Conservation (phyloP, 2,888 invertebrate genomes). For the Scrobipalpa atriplicella region DNA sequence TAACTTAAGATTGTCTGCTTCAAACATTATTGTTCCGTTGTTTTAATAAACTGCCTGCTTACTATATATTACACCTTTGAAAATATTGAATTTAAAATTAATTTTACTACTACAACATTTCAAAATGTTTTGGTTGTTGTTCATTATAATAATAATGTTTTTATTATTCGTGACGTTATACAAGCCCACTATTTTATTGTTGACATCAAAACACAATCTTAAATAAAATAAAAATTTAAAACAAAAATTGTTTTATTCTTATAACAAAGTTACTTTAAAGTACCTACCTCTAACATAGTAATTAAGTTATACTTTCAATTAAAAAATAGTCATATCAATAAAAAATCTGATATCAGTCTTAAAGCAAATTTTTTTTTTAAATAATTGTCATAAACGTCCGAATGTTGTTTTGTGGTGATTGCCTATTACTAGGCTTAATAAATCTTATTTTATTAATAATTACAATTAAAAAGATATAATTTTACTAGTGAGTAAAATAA, state of each 20-base stretch:
- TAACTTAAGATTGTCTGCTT: constrained; percentile 5
- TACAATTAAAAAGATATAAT: too few relatives aligned
- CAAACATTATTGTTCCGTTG: not conserved
- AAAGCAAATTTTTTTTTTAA: too few relatives aligned
- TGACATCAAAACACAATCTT: constrained; percentile 66
- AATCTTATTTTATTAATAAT: too few relatives aligned
- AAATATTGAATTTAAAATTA: not conserved
- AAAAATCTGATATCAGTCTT: too few relatives aligned
- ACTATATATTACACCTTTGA: not conserved
- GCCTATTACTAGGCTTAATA: too few relatives aligned
- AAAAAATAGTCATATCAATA: not conserved
- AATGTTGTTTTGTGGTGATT: too few relatives aligned
- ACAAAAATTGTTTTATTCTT: constrained; percentile 66
- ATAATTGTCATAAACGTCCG: too few relatives aligned
- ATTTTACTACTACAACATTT: not conserved
- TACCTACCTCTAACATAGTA: not conserved
- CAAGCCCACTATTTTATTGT: constrained; percentile 48
- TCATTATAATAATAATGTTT: constrained; percentile 1
- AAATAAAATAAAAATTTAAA: constrained; percentile 68
- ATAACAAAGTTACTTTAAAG: not conserved
- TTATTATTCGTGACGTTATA: constrained; percentile 11
- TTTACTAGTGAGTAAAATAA: too few relatives aligned
- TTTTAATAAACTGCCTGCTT: not conserved
- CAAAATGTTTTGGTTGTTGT: constrained; percentile 14
- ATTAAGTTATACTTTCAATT: too few relatives aligned